phyloP scores from a whole-genome alignment of 1,140 invertebrate genomes.

The Sinonovacula constricta region DNA sequence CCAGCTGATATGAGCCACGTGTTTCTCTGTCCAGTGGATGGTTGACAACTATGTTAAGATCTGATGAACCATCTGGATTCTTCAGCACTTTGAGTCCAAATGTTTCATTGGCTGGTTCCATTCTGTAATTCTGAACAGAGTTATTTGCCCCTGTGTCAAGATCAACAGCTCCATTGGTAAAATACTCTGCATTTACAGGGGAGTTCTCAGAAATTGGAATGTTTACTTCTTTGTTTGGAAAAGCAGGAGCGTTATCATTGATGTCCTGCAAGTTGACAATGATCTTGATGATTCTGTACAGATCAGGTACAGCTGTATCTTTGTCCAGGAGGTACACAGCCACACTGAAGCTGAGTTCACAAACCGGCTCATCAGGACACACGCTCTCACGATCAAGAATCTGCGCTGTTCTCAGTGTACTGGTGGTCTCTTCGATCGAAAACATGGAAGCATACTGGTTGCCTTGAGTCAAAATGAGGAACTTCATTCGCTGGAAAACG shows the following conservation, averaged over 20 bases:
- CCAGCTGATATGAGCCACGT: constrained; percentile 92
- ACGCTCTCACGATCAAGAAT: constrained; percentile 67
- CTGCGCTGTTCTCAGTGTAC: constrained; percentile 61
- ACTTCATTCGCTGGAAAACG: constrained; percentile 66
- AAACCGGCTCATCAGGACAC: constrained; percentile 56
- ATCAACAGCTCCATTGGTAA: constrained; percentile 79
- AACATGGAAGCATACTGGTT: constrained; percentile 62
- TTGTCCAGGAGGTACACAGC: constrained; percentile 63
- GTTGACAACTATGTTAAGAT: constrained; percentile 65
- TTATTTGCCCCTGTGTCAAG: constrained; percentile 83
- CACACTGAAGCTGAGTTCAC: constrained; percentile 66
- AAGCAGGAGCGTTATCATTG: constrained; percentile 95
- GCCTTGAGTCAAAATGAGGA: constrained; percentile 68
- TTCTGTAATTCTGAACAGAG: constrained; percentile 64
- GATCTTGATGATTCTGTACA: constrained; percentile 72
- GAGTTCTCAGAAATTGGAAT: constrained; percentile 78
- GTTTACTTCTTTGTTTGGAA: constrained; percentile 77
- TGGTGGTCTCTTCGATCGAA: constrained; percentile 66
- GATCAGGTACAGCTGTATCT: constrained; percentile 53
- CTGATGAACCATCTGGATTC: constrained; percentile 61
- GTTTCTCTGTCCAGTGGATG: constrained; percentile 89
- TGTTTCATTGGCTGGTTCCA: constrained; percentile 68
- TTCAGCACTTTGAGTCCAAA: constrained; percentile 65
- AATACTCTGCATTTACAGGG: constrained; percentile 82
- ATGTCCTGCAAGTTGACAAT: constrained; percentile 83